A percentile compares a stretch with the other conserved stretches of the same genome.
Conservation (phyloP, 2,797 vertebrate species). For the Halcyon leucocephala region DNA sequence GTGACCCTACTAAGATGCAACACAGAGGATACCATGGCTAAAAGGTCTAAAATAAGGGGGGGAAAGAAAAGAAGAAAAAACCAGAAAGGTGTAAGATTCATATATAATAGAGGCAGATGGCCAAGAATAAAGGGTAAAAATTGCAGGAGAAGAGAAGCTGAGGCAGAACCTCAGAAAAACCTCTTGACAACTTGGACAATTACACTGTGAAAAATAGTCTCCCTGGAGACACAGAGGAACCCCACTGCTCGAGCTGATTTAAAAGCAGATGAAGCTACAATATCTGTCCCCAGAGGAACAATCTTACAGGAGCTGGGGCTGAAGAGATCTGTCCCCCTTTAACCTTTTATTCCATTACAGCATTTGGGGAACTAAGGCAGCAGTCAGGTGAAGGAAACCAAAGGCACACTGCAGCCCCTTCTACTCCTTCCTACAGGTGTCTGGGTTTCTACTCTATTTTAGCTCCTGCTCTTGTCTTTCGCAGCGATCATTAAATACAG, state of each 20-base stretch:
- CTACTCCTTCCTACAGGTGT: not conserved
- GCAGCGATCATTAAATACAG: conserved; percentile 67
- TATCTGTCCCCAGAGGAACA: not conserved
- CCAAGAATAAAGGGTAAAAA: not conserved
- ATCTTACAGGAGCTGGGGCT: not conserved
- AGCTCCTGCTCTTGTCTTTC: conserved; percentile 33
- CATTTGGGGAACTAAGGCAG: not conserved
- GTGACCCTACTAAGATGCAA: not conserved
- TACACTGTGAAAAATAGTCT: not conserved
- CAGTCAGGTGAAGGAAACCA: conserved; percentile 18
- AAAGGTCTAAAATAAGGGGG: not conserved
- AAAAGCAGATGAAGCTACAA: not conserved
- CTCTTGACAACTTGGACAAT: not conserved
- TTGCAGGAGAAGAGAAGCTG: not conserved
- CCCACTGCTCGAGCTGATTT: not conserved
- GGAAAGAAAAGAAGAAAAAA: not conserved
- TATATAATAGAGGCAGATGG: not conserved
- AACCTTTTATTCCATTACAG: not conserved
- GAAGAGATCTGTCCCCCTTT: not conserved
- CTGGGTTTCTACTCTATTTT: not conserved
- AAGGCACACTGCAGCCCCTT: not conserved
- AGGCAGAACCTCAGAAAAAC: not conserved
- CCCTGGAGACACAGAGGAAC: not conserved
- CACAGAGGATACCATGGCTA: not conserved
- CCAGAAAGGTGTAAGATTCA: not conserved